Evolutionary conservation across 2,113 vertebrate species (phyloP).

Genomic region (Carlito syrichta): DNA sequence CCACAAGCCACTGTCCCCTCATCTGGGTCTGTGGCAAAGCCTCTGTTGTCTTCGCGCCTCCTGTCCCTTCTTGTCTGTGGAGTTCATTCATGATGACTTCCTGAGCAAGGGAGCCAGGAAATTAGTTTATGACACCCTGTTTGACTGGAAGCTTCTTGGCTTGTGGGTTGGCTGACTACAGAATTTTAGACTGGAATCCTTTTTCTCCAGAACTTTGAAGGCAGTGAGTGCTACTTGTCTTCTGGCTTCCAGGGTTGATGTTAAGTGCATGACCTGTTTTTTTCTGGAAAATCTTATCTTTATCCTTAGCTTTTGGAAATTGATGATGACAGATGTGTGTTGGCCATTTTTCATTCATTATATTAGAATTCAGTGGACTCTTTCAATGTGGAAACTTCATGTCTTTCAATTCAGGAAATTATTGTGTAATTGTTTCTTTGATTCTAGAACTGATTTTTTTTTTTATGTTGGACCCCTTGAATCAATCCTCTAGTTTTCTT

Average conservation of each 20-base stretch:
- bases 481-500: not conserved
- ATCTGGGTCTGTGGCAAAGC: not conserved
- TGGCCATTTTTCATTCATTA: not conserved
- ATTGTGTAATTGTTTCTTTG: not conserved
- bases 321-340: not conserved
- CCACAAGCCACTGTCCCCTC: not conserved
- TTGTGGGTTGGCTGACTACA: not conserved
- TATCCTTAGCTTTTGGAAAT: not conserved
- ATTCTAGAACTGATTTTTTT: not conserved
- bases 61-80: not conserved
- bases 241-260: not conserved
- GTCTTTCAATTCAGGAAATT: not conserved
- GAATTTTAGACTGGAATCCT: not conserved
- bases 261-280: not conserved
- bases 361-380: not conserved
- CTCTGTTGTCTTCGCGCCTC: not conserved
- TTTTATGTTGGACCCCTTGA: not conserved
- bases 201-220: slow-evolving; percentile 7
- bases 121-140: not conserved
- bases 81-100: not conserved
- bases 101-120: not conserved
- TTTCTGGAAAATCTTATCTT: not conserved
- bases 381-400: not conserved
- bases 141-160: too few species aligned
- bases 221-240: too few species aligned